Evolutionary conservation across 2,797 vertebrate species (phyloP), one percentile per base, ranked within the genome.

Genomic region (Sebastes nivosus): DNA sequence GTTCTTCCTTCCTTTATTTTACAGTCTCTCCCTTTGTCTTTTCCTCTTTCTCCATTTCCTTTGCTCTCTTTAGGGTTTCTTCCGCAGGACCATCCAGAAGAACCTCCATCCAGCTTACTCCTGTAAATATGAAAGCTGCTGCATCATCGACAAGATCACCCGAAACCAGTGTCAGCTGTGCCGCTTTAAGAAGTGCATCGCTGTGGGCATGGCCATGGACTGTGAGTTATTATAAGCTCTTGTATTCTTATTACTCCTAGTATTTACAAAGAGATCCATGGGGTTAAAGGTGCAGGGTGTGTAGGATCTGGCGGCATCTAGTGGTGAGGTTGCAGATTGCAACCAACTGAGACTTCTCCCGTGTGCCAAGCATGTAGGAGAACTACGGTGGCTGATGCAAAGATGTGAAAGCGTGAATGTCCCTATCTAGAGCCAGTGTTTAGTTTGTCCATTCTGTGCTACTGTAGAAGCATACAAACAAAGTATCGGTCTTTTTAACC

Each of bases 121-220:
- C 85, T 99, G 98, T 95, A 99, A 99, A 82, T 99, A 99, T 80
- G 97, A 99, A 91, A 96, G 97, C 88, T 97, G 97, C 95, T 99
- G 98, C 79, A 96, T 98, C 95, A 98, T 99, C 10, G 98, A 99
- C 94, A 99, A 99, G 94, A 98, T 99, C 96, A 99, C 98, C 18
- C 97, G 98, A 87, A 99, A 99, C 94, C 98, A 99, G 95, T 99
- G 98, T 92, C 98, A 99, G 96, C 96, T 99, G 68, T 99, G 98
- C 83, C 97, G 98, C 94, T 99, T 99, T 89, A 98, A 97, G 94
- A 99, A 99, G 93, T 99, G 98, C 95, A 98, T 97, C 85, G 95
- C 97, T 1, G 97, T 98, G 92, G 98, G 98, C 95, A 99, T 99
- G 98, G 98, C 98, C 92, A 99, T 99, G 97, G 98, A 99, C 94